These are phyloP conservation scores for Acropora tenuis DNA, from an alignment of 64 coral and sea anemone genomes.

Conservation along the genomic window DNA sequence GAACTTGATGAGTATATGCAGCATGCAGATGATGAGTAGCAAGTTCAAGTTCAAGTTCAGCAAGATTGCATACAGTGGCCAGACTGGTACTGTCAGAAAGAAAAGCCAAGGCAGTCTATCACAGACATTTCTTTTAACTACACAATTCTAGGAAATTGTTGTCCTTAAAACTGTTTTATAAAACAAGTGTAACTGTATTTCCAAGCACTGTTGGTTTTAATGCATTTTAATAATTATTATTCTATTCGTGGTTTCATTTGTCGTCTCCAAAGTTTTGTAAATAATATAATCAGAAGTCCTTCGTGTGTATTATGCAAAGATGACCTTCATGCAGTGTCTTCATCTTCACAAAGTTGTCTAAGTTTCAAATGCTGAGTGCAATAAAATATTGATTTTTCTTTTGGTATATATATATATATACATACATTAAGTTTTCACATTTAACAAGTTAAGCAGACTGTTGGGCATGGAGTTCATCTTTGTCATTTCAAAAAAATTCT, in stretches of 20 bases:
- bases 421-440: neutral
- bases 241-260: no score
- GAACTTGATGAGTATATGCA: slow-evolving; percentile 93
- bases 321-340: neutral
- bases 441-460: neutral
- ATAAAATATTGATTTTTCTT: neutral
- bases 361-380: no score
- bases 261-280: no score
- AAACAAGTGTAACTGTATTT: no score
- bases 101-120: neutral
- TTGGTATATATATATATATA: no score
- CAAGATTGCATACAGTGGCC: neutral
- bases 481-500: no score
- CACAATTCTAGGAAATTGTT: neutral
- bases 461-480: neutral
- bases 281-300: no score
- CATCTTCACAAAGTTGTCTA: neutral
- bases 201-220: no score
- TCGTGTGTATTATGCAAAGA: neutral
- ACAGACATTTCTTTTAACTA: neutral
- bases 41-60: neutral
- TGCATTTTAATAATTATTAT: no score
- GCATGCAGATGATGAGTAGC: slow-evolving; percentile 42
- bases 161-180: no score
- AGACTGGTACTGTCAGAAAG: neutral